Percentiles rank a stretch among this genome's conserved stretches.
phyloP scores from a whole-genome alignment of 2,797 vertebrate species.

The Premnoplex brunnescens region DNA sequence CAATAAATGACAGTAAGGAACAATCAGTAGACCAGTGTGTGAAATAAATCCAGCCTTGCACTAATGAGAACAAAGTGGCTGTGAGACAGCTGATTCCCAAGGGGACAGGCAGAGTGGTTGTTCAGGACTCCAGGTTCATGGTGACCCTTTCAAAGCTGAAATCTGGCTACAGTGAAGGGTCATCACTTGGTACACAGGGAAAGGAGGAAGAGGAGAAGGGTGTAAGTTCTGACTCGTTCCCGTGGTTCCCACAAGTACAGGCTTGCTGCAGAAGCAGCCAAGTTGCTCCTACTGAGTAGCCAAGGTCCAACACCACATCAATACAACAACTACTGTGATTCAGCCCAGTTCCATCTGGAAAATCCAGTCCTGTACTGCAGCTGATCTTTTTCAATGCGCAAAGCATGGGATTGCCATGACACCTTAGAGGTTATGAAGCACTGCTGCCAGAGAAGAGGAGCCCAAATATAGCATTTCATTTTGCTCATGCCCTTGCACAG shows the following conservation, averaged over 20 bases:
- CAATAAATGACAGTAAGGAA: not conserved
- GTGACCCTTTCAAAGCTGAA: not conserved
- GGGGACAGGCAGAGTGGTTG: not conserved
- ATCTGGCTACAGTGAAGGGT: not conserved
- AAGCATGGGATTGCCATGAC: not conserved
- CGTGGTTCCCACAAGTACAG: not conserved
- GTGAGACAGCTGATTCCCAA: not conserved
- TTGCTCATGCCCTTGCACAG: not conserved
- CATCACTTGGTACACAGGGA: accelerated
- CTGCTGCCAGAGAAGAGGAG: not conserved
- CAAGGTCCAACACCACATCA: not conserved
- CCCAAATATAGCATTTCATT: not conserved
- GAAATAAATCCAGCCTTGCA: not conserved
- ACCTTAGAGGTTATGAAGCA: not conserved
- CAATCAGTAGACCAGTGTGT: not conserved
- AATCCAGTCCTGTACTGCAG: not conserved
- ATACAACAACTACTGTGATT: not conserved
- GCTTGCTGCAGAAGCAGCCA: not conserved
- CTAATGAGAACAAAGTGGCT: not conserved
- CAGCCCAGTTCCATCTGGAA: not conserved
- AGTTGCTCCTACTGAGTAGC: not conserved
- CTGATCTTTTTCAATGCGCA: not conserved
- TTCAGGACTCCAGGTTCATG: accelerated
- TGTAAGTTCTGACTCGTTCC: not conserved
- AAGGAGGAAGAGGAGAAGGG: not conserved